Base-by-base conservation (phyloP, 2,113 vertebrate species). In the Syrmaticus mikado region DNA sequence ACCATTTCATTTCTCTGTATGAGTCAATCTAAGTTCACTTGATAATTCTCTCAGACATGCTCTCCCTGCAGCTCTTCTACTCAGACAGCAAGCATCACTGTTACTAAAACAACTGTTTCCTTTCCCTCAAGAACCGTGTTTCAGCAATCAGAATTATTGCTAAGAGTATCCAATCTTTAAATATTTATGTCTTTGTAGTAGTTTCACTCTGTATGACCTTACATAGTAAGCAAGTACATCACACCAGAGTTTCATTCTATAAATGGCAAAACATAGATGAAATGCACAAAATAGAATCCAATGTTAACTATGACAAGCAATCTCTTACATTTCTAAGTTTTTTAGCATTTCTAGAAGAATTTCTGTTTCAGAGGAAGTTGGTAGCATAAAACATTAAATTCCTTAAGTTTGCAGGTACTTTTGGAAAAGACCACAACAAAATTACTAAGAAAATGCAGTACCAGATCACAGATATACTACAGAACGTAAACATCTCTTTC, bases 261-360 rank as follows among this genome's bases (percentile, higher is more conserved):
- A 27, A 52, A 18, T 2, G 1, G 21, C 28, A 82, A 87, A 79
- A 34, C 7, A 1, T 8, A 50, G 0, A 2, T 5, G 21, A 84
- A 87, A 50, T 19, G 5, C 22, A 65, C 22, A 61, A 68, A 77
- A 30, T 25, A 52, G 48, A 61, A 41, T 13, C n/a, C 19, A 50
- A 6, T 16, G 52, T 53, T n/a, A 87, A 32, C 4, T 15, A 65
- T 0, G 0, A 32, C 45, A 79, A 48, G 8, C 22, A 77, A 38
- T 2, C 14, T 61, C 62, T 11, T 30, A 17, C 4, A 14, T 12
- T 32, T 6, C 14, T 87, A 57, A 34, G 19, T 70, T 79, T 66
- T 61, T 36, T 41, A 62, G 52, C 75, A 19, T 27, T 90, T 65
- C 30, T 24, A 38, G 27, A 6, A 45, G 1, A 17, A 9, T 32